These are phyloP conservation scores for Selene dorsalis DNA, from an alignment of 2,797 vertebrate genomes.

Conservation along the genomic window DNA sequence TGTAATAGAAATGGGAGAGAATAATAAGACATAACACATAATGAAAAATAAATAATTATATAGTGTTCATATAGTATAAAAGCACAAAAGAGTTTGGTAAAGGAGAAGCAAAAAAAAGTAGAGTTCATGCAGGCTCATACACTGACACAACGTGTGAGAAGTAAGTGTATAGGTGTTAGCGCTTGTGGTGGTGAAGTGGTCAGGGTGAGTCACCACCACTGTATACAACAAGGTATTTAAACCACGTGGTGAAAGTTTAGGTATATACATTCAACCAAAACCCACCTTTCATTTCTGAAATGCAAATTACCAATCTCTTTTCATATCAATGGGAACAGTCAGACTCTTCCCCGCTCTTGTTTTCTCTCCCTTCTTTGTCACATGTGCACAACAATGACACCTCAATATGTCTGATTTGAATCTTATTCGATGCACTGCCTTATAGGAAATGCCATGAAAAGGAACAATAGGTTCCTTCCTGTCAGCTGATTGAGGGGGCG, in stretches of 20 bases:
- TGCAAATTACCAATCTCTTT: background rate
- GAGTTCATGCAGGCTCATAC: background rate
- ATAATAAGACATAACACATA: no score
- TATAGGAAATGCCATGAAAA: slow-evolving; percentile 7
- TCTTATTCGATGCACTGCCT: background rate
- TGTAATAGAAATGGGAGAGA: no score
- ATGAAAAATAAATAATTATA: no score
- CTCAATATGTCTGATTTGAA: background rate
- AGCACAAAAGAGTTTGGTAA: background rate
- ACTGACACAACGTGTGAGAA: background rate
- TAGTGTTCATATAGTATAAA: no score
- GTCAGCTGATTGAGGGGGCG: background rate
- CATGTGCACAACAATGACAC: background rate
- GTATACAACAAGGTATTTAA: background rate
- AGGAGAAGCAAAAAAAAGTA: background rate
- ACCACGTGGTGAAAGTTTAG: background rate
- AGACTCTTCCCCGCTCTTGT: background rate
- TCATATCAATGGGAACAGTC: background rate
- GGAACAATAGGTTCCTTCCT: background rate
- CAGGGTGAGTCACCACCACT: background rate
- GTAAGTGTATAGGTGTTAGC: background rate
- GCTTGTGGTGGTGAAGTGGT: background rate
- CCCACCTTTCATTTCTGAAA: background rate
- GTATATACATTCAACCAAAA: background rate
- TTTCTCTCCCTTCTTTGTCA: background rate